Percentiles rank a stretch among this genome's conserved stretches.
Evolutionary conservation across 2,888 invertebrate species (phyloP).

Genomic region (Lymantria monacha): DNA sequence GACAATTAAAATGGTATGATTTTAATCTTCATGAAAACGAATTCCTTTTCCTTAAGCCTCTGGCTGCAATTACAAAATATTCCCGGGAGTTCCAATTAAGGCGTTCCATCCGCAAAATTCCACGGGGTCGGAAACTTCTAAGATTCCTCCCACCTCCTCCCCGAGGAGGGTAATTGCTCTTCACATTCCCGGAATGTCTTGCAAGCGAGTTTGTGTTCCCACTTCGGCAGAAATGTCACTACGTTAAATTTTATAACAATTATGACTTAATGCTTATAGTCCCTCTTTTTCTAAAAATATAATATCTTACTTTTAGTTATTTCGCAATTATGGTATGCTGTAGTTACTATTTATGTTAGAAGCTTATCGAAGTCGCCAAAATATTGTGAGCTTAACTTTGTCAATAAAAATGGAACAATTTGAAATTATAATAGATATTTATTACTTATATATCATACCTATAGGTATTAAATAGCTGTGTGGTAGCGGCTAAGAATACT

Average conservation of each 20-base stretch:
- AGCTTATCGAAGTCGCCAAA: no score
- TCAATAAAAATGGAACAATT: no score
- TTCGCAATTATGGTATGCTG: no score
- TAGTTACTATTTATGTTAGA: no score
- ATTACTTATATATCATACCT: no score
- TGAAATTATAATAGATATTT: no score
- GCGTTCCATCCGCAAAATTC: conserved; percentile 77
- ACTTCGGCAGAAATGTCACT: conserved; percentile 38
- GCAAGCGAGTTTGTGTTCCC: conserved; percentile 48
- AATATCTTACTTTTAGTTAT: no score
- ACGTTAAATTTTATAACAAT: conserved; percentile 25
- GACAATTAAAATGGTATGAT: conserved; percentile 9
- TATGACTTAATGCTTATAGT: conserved; percentile 22
- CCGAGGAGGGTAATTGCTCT: conserved; percentile 47
- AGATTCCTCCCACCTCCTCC: conserved; percentile 44
- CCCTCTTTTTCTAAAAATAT: not conserved
- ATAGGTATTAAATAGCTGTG: no score
- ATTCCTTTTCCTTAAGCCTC: conserved; percentile 29
- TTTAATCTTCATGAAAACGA: conserved; percentile 27
- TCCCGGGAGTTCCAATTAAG: conserved; percentile 77
- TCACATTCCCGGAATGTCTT: conserved; percentile 69
- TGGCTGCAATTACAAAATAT: conserved; percentile 75
- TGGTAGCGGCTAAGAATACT: no score
- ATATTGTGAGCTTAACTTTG: no score
- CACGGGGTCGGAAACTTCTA: conserved; percentile 67